A percentile compares a stretch with the other conserved stretches of the same genome.
Evolutionary conservation across 1,140 invertebrate genomes (phyloP).

Genomic region (Zaprionus africanus): DNA sequence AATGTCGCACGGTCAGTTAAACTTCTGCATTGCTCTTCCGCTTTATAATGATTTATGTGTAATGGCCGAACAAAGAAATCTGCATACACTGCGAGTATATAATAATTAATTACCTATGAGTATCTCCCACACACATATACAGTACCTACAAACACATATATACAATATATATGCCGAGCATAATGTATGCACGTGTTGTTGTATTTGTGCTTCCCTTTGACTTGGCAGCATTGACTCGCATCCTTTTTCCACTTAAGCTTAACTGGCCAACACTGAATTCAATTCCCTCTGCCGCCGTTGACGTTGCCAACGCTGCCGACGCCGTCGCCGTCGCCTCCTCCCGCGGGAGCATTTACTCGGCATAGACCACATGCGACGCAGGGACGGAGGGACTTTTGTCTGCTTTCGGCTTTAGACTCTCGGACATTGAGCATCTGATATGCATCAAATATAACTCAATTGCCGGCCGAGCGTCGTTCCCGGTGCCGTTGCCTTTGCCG

Average conservation of each 20-base stretch:
- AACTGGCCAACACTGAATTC: slow-evolving; percentile 47
- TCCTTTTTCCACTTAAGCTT: slow-evolving; percentile 53
- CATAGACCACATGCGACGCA: slow-evolving; percentile 51
- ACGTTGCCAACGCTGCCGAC: not conserved
- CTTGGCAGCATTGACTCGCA: slow-evolving; percentile 28
- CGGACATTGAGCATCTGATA: slow-evolving; percentile 73
- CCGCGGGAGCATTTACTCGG: slow-evolving; percentile 67
- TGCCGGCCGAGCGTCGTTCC: slow-evolving; percentile 56
- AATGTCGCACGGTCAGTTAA: slow-evolving; percentile 78
- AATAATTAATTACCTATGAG: slow-evolving; percentile 45
- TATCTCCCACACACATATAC: not conserved
- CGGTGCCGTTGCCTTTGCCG: slow-evolving; percentile 4
- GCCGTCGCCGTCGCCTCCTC: slow-evolving; percentile 28
- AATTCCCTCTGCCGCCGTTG: slow-evolving; percentile 35
- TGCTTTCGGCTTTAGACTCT: slow-evolving; percentile 47
- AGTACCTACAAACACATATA: not conserved
- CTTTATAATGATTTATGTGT: slow-evolving; percentile 59
- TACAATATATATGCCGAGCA: not conserved
- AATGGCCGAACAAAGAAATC: slow-evolving; percentile 44
- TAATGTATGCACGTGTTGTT: slow-evolving; percentile 10
- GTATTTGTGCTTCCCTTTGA: slow-evolving; percentile 33
- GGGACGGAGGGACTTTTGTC: slow-evolving; percentile 47
- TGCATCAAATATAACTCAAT: slow-evolving; percentile 82
- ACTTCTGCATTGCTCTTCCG: slow-evolving; percentile 74
- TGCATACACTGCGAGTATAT: slow-evolving; percentile 37